Percentiles rank a stretch among this genome's conserved stretches.
Conservation (phyloP, 53 echinoderm and acorn worm genomes). For the Crossaster papposus region DNA sequence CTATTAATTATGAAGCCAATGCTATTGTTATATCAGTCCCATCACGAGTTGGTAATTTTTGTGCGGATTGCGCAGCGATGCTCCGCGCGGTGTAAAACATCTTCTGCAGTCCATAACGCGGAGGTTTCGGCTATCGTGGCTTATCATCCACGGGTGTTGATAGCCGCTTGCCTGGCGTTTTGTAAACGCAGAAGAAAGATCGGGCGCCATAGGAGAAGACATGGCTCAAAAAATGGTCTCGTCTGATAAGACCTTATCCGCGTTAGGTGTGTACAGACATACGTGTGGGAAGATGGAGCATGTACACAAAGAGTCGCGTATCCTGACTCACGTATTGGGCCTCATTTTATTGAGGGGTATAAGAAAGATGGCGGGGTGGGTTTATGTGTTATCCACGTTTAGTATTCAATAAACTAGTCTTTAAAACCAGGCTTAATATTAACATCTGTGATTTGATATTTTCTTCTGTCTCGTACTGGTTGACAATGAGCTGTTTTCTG, state of each 20-base stretch:
- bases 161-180: constrained; percentile 33
- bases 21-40: not conserved
- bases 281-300: not conserved
- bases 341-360: too few relatives aligned
- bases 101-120: not conserved
- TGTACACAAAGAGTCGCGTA: not conserved
- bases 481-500: not conserved
- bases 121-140: constrained; percentile 17
- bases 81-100: not conserved
- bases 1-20: not conserved
- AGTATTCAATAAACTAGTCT: too few relatives aligned
- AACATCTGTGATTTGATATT: too few relatives aligned
- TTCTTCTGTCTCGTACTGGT: too few relatives aligned
- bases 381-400: too few relatives aligned
- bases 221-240: constrained; percentile 4
- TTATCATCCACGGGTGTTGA: constrained; percentile 50
- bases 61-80: not conserved
- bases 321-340: not conserved
- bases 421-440: too few relatives aligned
- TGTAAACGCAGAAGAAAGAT: constrained; percentile 17
- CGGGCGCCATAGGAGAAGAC: constrained; percentile 38
- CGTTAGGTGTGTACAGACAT: not conserved
- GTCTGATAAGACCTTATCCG: not conserved
- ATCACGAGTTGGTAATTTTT: not conserved
- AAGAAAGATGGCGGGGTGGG: too few relatives aligned